Conservation (phyloP, 2,888 invertebrate species). For the Dynastes maya region DNA sequence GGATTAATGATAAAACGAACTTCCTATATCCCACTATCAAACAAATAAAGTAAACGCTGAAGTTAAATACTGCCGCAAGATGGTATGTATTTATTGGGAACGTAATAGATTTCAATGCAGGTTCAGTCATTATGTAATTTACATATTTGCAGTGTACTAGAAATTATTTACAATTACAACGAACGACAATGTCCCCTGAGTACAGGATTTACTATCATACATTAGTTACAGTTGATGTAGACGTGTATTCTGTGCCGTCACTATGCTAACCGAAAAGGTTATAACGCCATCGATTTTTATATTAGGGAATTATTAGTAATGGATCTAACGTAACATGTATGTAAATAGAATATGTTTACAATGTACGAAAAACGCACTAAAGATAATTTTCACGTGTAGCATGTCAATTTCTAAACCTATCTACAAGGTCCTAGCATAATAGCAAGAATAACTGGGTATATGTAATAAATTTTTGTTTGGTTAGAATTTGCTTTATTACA, state of each 20-base stretch:
- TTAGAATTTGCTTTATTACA: too few relatives aligned
- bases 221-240: too few relatives aligned
- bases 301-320: slow-evolving; percentile 34
- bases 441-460: not conserved
- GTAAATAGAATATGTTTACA: not conserved
- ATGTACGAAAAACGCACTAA: slow-evolving; percentile 1
- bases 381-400: not conserved
- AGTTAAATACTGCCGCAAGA: not conserved
- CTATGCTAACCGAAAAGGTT: not conserved
- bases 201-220: too few relatives aligned
- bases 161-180: slow-evolving; percentile 3
- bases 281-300: slow-evolving; percentile 31
- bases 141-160: not conserved
- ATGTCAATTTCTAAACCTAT: not conserved
- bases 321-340: slow-evolving; percentile 3
- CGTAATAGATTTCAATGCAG: not conserved
- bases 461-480: not conserved
- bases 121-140: not conserved
- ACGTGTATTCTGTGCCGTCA: not conserved
- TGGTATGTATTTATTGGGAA: not conserved
- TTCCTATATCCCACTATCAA: slow-evolving; percentile 28
- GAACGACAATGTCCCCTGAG: not conserved
- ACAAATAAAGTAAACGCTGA: slow-evolving; percentile 3
- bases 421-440: not conserved
- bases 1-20: slow-evolving; percentile 28